A percentile compares a stretch with the other conserved stretches of the same genome.
These are phyloP conservation scores for Takifugu bimaculatus DNA, from an alignment of 2,113 vertebrate species.

Conservation along the genomic window DNA sequence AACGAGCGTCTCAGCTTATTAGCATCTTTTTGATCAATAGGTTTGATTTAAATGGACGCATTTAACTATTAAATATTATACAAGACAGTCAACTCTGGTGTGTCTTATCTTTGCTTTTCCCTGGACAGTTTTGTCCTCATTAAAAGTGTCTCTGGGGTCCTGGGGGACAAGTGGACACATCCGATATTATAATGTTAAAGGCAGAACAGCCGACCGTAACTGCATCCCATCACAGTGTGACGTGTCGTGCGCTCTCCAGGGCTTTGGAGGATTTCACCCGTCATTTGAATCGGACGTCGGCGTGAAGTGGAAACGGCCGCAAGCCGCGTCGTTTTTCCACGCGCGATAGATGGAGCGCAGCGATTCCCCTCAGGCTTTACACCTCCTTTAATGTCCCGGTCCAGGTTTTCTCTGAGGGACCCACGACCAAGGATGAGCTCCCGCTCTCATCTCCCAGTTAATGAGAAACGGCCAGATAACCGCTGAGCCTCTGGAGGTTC, in stretches of 20 bases:
- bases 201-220: background rate
- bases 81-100: background rate
- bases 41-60: background rate
- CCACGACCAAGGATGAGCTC: slow-evolving; percentile 50
- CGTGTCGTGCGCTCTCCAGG: slow-evolving; percentile 1
- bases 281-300: slow-evolving; percentile 20
- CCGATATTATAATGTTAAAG: slow-evolving; percentile 18
- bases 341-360: slow-evolving; percentile 38
- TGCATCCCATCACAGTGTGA: slow-evolving; percentile 14
- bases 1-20: too few relatives aligned
- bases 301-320: slow-evolving; percentile 26
- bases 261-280: slow-evolving; percentile 11
- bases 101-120: background rate
- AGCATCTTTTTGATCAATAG: too few relatives aligned
- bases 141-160: background rate
- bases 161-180: slow-evolving; percentile 4
- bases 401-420: slow-evolving; percentile 61
- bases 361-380: slow-evolving; percentile 50
- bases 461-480: slow-evolving; percentile 70
- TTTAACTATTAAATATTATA: background rate
- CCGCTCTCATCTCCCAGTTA: slow-evolving; percentile 62
- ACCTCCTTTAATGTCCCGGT: slow-evolving; percentile 60
- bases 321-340: slow-evolving; percentile 26
- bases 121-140: slow-evolving; percentile 3
- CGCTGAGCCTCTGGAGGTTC: slow-evolving; percentile 50